Evolutionary conservation across 2,797 vertebrate species (phyloP), one percentile per base, ranked within the genome.

Genomic region (Poeciliopsis presidionis): DNA sequence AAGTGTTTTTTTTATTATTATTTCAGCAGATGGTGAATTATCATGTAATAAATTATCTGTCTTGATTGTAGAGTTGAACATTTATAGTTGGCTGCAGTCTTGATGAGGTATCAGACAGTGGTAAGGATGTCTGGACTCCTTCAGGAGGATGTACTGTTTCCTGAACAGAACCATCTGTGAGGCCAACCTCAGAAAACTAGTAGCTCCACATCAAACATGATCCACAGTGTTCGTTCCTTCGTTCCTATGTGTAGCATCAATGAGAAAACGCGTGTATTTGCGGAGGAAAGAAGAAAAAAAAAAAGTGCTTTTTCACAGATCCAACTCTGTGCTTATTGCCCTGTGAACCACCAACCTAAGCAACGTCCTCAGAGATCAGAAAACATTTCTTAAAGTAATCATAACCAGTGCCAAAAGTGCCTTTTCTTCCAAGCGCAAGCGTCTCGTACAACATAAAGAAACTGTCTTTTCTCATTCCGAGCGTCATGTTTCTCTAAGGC

Each of bases 31-130:
- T 88, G 81, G 86, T 92, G 86, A 91, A 91, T 90, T 94, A 92
- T 93, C 91, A 80, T 93, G 93, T 89, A 93, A 96, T 96, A 95
- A 96, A 95, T 95, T 93, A 95, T 89, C 89, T 76, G 80, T 92
- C 81, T 73, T 90, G 88, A 94, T 94, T 74, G 81, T 90, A 87
- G 81, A 88, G 85, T 92, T 94, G 30, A 88, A 94, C 92, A 87
- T 90, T 87, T 86, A 88, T 71, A 86, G 77, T 84, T 90, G 88
- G 85, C 86, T 88, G 76, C 90, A 83, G 78, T 90, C 78, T 84
- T 74, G 79, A 89, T 81, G 88, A 91, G 84, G 91, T 86, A 91
- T 89, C 72, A n/a, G 75, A 89, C 91, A 90, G 86, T 89, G 89
- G 90, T 86, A 7, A 30, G 57, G 28, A 61, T 16, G 57, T 61